These are phyloP conservation scores for Mus caroli DNA, from an alignment of 2,797 vertebrate species.

Conservation along the genomic window DNA sequence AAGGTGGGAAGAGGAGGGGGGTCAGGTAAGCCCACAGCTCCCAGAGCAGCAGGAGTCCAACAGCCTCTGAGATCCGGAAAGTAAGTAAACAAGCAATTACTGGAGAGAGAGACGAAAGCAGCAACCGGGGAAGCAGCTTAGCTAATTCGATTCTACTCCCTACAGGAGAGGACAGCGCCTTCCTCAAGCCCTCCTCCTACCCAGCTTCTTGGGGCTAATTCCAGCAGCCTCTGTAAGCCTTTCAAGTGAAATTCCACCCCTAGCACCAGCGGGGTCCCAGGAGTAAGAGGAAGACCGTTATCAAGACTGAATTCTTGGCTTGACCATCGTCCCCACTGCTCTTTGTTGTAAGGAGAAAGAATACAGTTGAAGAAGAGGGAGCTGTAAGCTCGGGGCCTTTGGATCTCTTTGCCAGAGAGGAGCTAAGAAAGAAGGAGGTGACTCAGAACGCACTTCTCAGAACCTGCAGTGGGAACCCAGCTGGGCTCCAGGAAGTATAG, in stretches of 20 bases:
- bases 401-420: slow-evolving; percentile 4
- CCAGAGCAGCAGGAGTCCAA: slow-evolving; percentile 74
- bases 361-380: neutral
- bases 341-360: slow-evolving; percentile 34
- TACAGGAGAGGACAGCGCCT: slow-evolving; percentile 49
- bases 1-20: slow-evolving; percentile 54
- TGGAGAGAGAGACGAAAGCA: slow-evolving; percentile 39
- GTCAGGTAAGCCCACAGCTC: slow-evolving; percentile 34
- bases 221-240: slow-evolving; percentile 33
- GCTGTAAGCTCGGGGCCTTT: neutral
- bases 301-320: slow-evolving; percentile 36
- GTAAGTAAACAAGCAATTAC: slow-evolving; percentile 80
- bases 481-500: slow-evolving; percentile 71
- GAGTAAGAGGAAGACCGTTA: neutral
- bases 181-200: slow-evolving; percentile 4
- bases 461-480: slow-evolving; percentile 58
- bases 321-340: neutral
- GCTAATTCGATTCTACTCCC: slow-evolving; percentile 62
- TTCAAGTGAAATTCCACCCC: slow-evolving; percentile 72
- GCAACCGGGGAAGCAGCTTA: slow-evolving; percentile 51
- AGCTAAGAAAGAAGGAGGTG: slow-evolving; percentile 56
- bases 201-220: neutral
- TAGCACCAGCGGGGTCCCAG: neutral
- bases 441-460: slow-evolving; percentile 67
- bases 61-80: slow-evolving; percentile 66